Base-by-base conservation (phyloP, 1,140 invertebrate genomes). In the Chymomyza costata region DNA sequence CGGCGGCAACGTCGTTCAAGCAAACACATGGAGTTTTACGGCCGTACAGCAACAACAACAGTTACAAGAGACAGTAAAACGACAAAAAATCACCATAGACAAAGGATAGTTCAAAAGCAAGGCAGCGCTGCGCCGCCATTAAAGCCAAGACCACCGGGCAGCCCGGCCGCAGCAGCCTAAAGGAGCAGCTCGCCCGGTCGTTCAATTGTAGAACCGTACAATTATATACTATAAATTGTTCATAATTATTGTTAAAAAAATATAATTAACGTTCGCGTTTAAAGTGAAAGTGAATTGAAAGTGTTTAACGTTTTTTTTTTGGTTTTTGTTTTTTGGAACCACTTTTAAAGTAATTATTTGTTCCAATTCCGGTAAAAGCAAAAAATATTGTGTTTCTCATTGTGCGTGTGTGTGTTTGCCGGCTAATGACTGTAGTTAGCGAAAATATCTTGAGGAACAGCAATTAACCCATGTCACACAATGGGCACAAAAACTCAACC, bases 401-500 rank as follows among this genome's bases (percentile, higher is more conserved):
- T n/a, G n/a, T n/a, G n/a, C n/a, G n/a, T n/a, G n/a, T n/a, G n/a
- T n/a, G n/a, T n/a, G n/a, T n/a, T n/a, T n/a, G n/a, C n/a, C n/a
- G n/a, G n/a, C n/a, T 13, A 43, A 43, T 6, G 6, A 28, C 28
- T 28, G 10, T 10, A 0, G 41, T 11, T n/a, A 8, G 16, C 15
- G 6, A 13, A 51, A 15, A 11, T 11, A 8, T 7, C 16, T n/a
- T 8, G 5, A 38, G 16, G 15, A 11, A 15, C 28, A 17, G 28
- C 35, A 46, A 43, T 49, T 32, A 19, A 40, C 8, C 51, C 65
- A 66, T 53, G 43, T 48, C 48, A 65, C 69, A 78, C 57, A 67
- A 78, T 78, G 73, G 73, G 73, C 67, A 80, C 73, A 73, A 78
- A 78, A 68, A 78, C 73, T 47, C 73, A 80, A 54, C 73, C 73